Percentiles rank a stretch among this genome's conserved stretches.
These are phyloP conservation scores for Phalacrocorax brasilianus DNA, from an alignment of 2,113 vertebrate genomes.

Conservation along the genomic window DNA sequence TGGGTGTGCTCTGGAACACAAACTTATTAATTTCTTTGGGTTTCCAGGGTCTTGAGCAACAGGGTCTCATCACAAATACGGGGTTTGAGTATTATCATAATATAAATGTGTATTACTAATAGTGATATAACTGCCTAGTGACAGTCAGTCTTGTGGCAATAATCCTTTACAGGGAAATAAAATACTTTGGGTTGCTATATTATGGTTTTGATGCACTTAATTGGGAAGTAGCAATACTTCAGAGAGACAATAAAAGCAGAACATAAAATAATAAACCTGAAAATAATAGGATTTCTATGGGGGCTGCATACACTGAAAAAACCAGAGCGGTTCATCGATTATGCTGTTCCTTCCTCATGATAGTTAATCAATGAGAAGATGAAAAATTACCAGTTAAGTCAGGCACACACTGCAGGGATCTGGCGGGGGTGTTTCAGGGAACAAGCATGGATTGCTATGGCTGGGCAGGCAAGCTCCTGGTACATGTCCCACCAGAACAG, in stretches of 20 bases:
- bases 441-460: fast-evolving
- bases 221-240: conserved; percentile 32
- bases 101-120: neutral
- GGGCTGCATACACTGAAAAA: neutral
- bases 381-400: neutral
- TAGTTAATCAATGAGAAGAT: neutral
- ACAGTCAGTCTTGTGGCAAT: neutral
- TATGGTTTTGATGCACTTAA: conserved; percentile 21
- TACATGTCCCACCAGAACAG: neutral
- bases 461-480: neutral
- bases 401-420: neutral
- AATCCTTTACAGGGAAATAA: conserved; percentile 15
- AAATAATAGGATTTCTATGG: neutral
- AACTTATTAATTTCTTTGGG: neutral
- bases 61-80: neutral
- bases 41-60: neutral
- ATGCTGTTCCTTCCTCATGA: neutral
- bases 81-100: neutral
- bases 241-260: conserved; percentile 22
- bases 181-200: neutral
- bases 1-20: neutral
- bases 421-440: neutral
- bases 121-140: neutral
- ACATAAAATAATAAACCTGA: conserved; percentile 37
- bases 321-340: neutral